Conservation (phyloP, 2,888 invertebrate genomes). For the Diplolepis rosae region DNA sequence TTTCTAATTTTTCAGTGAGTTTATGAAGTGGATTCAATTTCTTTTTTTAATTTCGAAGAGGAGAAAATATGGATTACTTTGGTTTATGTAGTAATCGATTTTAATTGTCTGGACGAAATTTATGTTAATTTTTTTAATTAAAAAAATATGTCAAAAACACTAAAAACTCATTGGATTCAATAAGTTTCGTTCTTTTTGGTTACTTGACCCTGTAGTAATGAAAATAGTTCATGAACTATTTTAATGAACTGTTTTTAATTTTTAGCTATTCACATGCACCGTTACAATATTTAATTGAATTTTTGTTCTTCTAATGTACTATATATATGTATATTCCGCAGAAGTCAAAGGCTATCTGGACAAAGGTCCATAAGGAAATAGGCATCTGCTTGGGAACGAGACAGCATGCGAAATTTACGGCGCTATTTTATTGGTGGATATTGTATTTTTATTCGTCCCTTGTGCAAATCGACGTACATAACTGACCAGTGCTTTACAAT, state of each 20-base stretch:
- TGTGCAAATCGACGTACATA: slow-evolving; percentile 61
- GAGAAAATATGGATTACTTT: no score
- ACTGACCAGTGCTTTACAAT: slow-evolving; percentile 56
- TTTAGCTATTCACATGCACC: not conserved
- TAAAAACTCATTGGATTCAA: no score
- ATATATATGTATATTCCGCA: slow-evolving; percentile 21
- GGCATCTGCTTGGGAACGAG: slow-evolving; percentile 43
- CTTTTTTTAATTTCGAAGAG: not conserved
- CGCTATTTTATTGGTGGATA: slow-evolving; percentile 61
- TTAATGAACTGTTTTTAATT: no score
- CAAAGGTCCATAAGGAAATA: slow-evolving; percentile 43
- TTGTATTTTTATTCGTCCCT: slow-evolving; percentile 69
- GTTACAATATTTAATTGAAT: not conserved
- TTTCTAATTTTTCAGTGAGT: no score
- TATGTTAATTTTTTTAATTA: no score
- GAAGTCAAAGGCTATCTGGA: slow-evolving; percentile 26
- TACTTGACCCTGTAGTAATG: no score
- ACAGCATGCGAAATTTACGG: slow-evolving; percentile 45
- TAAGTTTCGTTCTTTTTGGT: no score
- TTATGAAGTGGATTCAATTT: no score
- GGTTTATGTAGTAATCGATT: no score
- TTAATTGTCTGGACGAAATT: no score
- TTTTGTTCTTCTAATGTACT: slow-evolving; percentile 24
- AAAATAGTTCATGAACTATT: no score
- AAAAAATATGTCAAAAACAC: no score